A percentile compares a stretch with the other conserved stretches of the same genome.
phyloP scores from a whole-genome alignment of 2,797 vertebrate species.

The Neosalanx taihuensis region DNA sequence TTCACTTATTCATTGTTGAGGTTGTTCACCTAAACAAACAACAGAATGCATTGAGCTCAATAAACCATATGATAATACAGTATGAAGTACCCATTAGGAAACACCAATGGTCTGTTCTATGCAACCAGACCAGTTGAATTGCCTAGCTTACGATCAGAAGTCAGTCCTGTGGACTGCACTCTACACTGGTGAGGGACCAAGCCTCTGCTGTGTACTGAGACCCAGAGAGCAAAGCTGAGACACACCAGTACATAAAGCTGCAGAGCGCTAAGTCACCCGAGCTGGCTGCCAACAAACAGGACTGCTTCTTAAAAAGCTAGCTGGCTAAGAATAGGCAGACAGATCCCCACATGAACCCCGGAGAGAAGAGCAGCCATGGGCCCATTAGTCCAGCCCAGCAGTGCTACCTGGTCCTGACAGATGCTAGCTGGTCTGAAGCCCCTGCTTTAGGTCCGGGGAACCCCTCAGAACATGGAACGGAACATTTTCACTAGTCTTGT shows the following conservation, averaged over 20 bases:
- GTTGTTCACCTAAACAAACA: conserved; percentile 11
- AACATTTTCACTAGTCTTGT: no score
- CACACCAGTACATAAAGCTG: conserved; percentile 34
- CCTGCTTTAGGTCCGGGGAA: no score
- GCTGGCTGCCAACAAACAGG: conserved; percentile 6
- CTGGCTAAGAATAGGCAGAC: not conserved
- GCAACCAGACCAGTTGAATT: conserved; percentile 9
- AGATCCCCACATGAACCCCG: no score
- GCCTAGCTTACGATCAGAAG: not conserved
- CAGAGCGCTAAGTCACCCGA: conserved; percentile 19
- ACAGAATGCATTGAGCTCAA: conserved; percentile 13
- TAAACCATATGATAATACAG: not conserved
- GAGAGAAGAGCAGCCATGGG: no score
- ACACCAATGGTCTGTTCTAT: not conserved
- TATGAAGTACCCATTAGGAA: not conserved
- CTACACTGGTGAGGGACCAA: conserved; percentile 33
- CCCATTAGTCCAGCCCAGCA: no score
- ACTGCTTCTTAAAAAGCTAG: conserved; percentile 5
- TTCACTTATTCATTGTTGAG: not conserved
- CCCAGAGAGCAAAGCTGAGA: conserved; percentile 32
- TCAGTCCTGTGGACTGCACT: not conserved
- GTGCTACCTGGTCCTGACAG: no score
- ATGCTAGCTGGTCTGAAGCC: no score
- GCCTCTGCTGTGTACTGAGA: conserved; percentile 49
- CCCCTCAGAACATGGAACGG: no score